Evolutionary conservation across 2,888 invertebrate species (phyloP), one percentile per base, ranked within the genome.

Genomic region (Unio pictorum): DNA sequence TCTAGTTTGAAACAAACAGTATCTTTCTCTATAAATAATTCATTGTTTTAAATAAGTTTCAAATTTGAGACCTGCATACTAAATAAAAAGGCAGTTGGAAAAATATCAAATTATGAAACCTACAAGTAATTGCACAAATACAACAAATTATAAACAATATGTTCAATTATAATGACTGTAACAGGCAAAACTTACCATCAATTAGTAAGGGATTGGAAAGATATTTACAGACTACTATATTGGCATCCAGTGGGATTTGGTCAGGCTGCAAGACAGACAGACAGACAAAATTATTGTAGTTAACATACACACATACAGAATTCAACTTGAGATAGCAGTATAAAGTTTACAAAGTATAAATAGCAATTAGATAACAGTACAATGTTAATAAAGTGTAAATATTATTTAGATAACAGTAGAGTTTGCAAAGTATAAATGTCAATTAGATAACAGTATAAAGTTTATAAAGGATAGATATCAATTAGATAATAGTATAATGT

Each of bases 211-310:
- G 90, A 73, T 90, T 89, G 68, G 76, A 62, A 58, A 90, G 70
- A 77, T 90, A 90, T 73, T 95, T 95, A 30, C 95, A 96, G 20
- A 96, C 96, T 15, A 97, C 94, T 4, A 96, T 94, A 80, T 95
- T 95, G 89, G 97, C 97, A 88, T 97, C 97, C 81, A 95, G 93
- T 4, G 96, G 95, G 78, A 97, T 95, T 91, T 97, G 96, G 89
- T 95, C 95, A 7, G 95, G 95, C 95, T 95, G 91, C 23, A 92
- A 80, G 69, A 17, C 28, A 65, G 55, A 61, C 64, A 28, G 23
- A 69, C 64, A 28, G 23, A 69, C 17, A n/a, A 28, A 58, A 8
- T 26, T 4, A n/a, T 45, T 11, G 11, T 2, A 30, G 45, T 20
- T 23, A 15, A 66, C 58, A 66, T n/a, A 15, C 17, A 66, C 20